Base-by-base conservation (phyloP, 2,888 invertebrate genomes). In the Stratiomys singularior region DNA sequence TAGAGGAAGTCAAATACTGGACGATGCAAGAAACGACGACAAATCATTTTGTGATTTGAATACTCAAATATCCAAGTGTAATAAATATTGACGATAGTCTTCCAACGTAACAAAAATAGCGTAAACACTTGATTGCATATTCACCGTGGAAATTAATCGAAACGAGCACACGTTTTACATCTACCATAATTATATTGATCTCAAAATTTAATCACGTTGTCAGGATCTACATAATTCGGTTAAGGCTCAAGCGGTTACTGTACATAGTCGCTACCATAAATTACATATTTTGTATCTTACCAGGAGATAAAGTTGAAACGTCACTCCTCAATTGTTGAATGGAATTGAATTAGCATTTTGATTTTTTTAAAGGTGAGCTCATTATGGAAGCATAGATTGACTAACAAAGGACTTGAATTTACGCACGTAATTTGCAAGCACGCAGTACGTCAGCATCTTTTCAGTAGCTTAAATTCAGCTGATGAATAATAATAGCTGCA, bases 41-140 rank as follows among this genome's bases (percentile, higher is more conserved):
- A 60, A 60, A 60, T 18, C 58, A 9, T 60, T 25, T 60, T 25
- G 58, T 25, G 58, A n/a, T 60, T 60, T 60, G 58, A 60, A 60
- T 60, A 60, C 18, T 7, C n/a, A 60, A 60, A 4, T 25, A 60
- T 3, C 4, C 18, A 13, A 60, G 5, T 23, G 58, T 23, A 23
- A 60, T 60, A 60, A 60, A 60, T 60, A 60, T 25, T 3, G 11
- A 23, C 9, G 58, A 5, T 4, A 23, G 18, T 4, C 25, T 2
- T 4, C 2, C 21, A 9, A 25, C 25, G 21, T 25, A 23, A 60
- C 58, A 60, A 60, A 21, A 25, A 60, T 60, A 60, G 25, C 18
- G 58, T 60, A n/a, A 18, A 18, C 23, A 60, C 15, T 52, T 52
- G 4, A 52, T 52, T 52, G 15, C 18, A 52, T 52, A 52, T 52